These are phyloP conservation scores for Hormaphis cornu DNA, from an alignment of 1,140 invertebrate genomes.

Conservation along the genomic window DNA sequence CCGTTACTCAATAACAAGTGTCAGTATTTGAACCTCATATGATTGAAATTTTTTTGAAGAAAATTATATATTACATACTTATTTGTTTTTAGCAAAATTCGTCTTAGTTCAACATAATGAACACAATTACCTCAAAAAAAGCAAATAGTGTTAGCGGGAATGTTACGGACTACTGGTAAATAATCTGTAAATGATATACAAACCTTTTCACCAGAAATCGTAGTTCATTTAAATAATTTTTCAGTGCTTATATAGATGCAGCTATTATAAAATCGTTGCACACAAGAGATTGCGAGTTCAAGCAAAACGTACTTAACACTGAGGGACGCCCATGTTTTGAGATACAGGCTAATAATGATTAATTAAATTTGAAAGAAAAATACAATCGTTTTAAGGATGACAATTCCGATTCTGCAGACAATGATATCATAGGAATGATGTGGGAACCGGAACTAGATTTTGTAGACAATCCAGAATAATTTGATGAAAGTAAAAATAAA, in stretches of 20 bases:
- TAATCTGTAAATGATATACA: no score
- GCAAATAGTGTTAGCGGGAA: no score
- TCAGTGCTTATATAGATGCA: background rate
- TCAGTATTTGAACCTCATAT: no score
- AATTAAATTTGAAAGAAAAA: background rate
- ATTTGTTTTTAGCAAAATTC: no score
- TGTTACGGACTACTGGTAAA: no score
- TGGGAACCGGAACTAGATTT: constrained; percentile 18
- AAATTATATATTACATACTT: no score
- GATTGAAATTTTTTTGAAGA: no score
- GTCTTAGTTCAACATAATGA: no score
- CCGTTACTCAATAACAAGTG: no score
- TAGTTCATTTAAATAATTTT: background rate
- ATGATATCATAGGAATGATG: constrained; percentile 17
- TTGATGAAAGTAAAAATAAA: background rate
- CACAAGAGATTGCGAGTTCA: background rate
- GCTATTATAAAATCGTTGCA: constrained; percentile 1
- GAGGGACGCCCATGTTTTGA: background rate
- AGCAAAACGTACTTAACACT: background rate
- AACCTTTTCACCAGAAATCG: no score
- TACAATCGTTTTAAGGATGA: background rate
- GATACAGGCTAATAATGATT: background rate
- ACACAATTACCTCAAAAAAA: no score
- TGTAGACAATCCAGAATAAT: constrained; percentile 6
- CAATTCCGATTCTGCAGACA: background rate